Percentiles rank a stretch among this genome's conserved stretches.
Evolutionary conservation across 2,113 vertebrate genomes (phyloP).

Genomic region (Telmatochromis brichardi): DNA sequence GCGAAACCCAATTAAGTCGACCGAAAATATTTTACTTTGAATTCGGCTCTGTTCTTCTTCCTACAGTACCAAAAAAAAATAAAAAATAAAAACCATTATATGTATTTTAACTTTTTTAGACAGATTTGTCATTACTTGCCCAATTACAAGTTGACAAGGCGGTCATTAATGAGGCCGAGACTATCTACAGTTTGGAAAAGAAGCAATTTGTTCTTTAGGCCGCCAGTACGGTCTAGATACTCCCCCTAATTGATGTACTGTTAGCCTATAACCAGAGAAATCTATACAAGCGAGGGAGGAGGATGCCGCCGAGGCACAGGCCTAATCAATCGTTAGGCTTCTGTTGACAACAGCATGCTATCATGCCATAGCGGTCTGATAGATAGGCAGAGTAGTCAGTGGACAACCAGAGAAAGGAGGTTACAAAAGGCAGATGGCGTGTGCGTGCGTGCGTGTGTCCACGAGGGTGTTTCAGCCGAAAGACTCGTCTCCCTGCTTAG

Average conservation of each 20-base stretch:
- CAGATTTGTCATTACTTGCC: constrained; percentile 46
- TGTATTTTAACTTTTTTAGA: constrained; percentile 4
- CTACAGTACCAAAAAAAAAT: not conserved
- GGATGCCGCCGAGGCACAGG: constrained; percentile 35
- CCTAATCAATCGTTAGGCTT: constrained; percentile 63
- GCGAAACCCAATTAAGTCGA: not conserved
- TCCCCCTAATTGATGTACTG: constrained; percentile 67
- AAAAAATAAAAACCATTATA: not conserved
- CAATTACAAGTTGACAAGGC: constrained; percentile 47
- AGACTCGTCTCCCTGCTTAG: constrained; percentile 10
- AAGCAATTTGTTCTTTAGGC: constrained; percentile 63
- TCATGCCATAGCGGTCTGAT: constrained; percentile 54
- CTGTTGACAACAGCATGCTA: constrained; percentile 62
- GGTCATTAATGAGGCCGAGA: constrained; percentile 51
- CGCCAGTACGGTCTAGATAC: constrained; percentile 53
- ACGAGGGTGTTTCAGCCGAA: constrained; percentile 10
- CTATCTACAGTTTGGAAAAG: constrained; percentile 41
- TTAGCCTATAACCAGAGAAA: constrained; percentile 58
- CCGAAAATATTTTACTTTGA: not conserved
- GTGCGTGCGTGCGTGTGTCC: not conserved
- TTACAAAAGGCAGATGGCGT: constrained; percentile 17
- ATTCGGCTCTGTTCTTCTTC: not conserved
- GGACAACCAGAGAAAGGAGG: constrained; percentile 37
- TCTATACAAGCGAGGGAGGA: constrained; percentile 41
- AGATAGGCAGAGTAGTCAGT: constrained; percentile 34